These are phyloP conservation scores for Hypsibius dujardini DNA, from an alignment of 1,140 invertebrate genomes.

Conservation along the genomic window DNA sequence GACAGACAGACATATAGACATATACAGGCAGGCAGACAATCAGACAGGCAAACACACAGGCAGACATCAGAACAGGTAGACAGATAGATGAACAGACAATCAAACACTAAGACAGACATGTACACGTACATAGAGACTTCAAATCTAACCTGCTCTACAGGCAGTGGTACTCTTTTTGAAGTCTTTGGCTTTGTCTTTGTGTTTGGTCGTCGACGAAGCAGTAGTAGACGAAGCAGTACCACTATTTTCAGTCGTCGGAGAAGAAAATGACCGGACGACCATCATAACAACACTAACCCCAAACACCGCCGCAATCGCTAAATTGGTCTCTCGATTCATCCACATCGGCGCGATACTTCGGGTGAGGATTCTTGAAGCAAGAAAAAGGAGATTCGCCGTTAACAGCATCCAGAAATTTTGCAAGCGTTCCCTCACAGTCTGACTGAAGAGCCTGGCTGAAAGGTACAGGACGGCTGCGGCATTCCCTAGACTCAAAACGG, in stretches of 20 bases:
- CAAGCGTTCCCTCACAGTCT: not conserved
- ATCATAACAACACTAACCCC: not conserved
- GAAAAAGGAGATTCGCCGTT: not conserved
- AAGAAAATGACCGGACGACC: not conserved
- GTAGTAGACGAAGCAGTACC: no score
- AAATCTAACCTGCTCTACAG: no score
- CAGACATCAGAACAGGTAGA: no score
- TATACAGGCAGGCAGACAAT: no score
- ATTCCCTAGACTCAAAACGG: slow-evolving; percentile 28
- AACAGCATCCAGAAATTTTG: not conserved
- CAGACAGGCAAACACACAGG: no score
- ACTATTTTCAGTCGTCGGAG: not conserved
- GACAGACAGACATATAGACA: no score
- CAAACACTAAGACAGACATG: no score
- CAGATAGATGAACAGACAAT: no score
- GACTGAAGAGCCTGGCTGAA: slow-evolving; percentile 25
- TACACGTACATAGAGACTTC: no score
- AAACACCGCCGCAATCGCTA: not conserved
- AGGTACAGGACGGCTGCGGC: slow-evolving; percentile 29
- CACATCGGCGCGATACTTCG: slow-evolving; percentile 5
- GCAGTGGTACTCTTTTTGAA: no score
- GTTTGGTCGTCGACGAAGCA: no score
- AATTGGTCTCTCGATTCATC: not conserved
- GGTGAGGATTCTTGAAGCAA: not conserved
- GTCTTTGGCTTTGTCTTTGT: no score